These are phyloP conservation scores for Epinotia brunnichana DNA, from an alignment of 2,888 invertebrate genomes.

Conservation along the genomic window DNA sequence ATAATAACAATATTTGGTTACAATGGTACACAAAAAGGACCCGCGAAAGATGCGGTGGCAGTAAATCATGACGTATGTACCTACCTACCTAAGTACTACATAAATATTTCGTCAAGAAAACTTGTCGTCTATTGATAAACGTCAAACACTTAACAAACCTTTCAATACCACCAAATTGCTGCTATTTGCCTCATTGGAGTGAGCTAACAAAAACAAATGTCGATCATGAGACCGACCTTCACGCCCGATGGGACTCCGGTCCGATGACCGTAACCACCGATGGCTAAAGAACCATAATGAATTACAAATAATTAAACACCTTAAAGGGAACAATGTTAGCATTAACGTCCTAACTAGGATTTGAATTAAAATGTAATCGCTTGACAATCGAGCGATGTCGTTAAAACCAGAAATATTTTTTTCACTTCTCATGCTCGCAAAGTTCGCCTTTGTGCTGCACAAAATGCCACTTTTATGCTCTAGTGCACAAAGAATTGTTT, in stretches of 20 bases:
- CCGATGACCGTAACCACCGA: conserved; percentile 41
- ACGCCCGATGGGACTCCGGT: conserved; percentile 27
- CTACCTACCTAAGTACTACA: no score
- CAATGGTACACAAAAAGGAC: no score
- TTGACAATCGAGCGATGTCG: not conserved
- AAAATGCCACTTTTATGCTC: no score
- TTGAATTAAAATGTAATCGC: conserved; percentile 3
- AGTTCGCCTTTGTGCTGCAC: no score
- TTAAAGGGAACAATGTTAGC: conserved; percentile 3
- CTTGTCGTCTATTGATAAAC: not conserved
- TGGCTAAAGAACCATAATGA: conserved; percentile 22
- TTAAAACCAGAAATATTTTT: not conserved
- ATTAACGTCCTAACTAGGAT: conserved; percentile 5
- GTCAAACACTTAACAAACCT: not conserved
- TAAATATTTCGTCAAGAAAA: not conserved
- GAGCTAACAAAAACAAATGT: conserved; percentile 32
- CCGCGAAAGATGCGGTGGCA: no score
- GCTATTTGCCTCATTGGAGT: conserved; percentile 6
- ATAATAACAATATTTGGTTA: no score
- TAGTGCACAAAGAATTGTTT: no score
- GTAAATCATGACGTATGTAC: no score
- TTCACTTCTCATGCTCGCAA: no score
- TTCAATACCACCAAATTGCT: conserved; percentile 8
- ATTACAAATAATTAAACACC: conserved; percentile 29
- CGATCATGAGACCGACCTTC: conserved; percentile 36